phyloP scores from a whole-genome alignment of 2,888 invertebrate species.

The Chloroclysta siterata region DNA sequence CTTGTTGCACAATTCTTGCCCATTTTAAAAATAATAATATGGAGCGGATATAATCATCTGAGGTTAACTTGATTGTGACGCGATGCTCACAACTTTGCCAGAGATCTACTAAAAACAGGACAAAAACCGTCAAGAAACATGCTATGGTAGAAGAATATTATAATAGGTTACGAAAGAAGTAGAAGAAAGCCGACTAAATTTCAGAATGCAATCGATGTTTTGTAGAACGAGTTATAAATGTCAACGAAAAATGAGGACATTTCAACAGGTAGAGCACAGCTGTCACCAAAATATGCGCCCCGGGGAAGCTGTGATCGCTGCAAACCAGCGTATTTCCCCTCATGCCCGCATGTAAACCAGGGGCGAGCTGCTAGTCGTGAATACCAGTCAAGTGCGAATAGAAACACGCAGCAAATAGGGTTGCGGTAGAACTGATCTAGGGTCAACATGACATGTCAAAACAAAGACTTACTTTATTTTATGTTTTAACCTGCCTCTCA shows the following conservation, averaged over 20 bases:
- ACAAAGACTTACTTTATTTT: background rate
- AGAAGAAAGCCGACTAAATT: no score
- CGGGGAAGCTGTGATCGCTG: conserved; percentile 17
- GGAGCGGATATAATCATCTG: background rate
- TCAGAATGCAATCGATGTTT: conserved; percentile 1
- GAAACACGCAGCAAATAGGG: conserved; percentile 22
- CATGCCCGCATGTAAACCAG: conserved; percentile 22
- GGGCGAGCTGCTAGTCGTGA: conserved; percentile 22
- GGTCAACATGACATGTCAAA: conserved; percentile 4
- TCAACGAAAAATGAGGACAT: conserved; percentile 20
- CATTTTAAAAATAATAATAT: background rate
- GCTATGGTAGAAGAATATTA: no score
- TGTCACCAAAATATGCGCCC: conserved; percentile 32
- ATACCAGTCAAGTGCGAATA: conserved; percentile 26
- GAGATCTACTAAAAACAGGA: background rate
- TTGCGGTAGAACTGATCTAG: conserved; percentile 5
- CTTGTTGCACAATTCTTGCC: background rate
- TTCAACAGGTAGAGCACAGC: conserved; percentile 33
- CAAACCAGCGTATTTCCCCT: conserved; percentile 27
- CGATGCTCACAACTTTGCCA: background rate
- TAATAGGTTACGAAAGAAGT: background rate
- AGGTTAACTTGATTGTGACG: background rate
- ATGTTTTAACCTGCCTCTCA: no score
- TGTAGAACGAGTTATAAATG: conserved; percentile 7
- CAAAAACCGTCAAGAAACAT: background rate